Conservation (phyloP, 2,797 vertebrate genomes). For the Girardinus metallicus region DNA sequence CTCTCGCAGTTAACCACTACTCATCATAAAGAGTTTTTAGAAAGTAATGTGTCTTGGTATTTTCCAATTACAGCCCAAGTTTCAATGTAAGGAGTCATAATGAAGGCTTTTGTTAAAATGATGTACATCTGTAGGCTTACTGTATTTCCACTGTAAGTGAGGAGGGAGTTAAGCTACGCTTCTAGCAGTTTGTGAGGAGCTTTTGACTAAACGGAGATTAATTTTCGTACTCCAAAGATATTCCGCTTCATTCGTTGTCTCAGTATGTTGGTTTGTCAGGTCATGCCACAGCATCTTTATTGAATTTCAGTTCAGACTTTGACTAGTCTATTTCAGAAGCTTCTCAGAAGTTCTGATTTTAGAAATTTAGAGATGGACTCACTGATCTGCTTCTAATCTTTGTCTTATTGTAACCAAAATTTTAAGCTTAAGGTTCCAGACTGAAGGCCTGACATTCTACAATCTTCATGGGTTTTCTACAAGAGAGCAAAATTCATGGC, state of each 20-base stretch:
- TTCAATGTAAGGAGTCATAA: background rate
- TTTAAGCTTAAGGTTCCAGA: background rate
- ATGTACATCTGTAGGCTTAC: background rate
- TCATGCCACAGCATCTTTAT: background rate
- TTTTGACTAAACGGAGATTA: too few species aligned
- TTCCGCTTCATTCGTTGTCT: too few species aligned
- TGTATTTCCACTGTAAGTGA: background rate
- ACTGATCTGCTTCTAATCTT: background rate
- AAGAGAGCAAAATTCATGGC: background rate
- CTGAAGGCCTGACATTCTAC: background rate
- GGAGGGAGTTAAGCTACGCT: too few species aligned
- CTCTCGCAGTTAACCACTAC: constrained; percentile 2
- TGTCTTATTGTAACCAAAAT: background rate
- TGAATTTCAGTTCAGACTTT: background rate
- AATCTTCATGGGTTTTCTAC: background rate
- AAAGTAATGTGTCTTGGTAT: background rate
- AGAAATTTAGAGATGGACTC: background rate
- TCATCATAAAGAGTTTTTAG: background rate
- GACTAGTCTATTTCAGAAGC: background rate
- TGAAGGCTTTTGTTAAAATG: background rate
- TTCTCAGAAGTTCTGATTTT: background rate
- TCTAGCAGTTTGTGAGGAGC: too few species aligned
- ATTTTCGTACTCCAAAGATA: too few species aligned
- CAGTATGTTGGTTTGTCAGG: background rate
- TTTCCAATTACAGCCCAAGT: background rate